A percentile compares a stretch with the other conserved stretches of the same genome.
Conservation (phyloP, 2,113 vertebrate species). For the Taxidea taxus region DNA sequence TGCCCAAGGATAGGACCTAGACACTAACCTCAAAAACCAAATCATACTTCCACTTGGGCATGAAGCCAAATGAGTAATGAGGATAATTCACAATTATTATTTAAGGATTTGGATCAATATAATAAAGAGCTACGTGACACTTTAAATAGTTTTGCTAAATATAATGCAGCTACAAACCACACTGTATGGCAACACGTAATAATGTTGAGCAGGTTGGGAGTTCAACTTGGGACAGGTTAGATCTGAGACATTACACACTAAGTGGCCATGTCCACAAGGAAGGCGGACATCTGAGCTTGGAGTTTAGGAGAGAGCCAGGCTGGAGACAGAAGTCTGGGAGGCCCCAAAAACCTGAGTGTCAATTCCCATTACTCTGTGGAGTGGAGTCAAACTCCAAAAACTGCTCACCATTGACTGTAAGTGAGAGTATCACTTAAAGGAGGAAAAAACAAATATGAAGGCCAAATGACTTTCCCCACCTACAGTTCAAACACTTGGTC, state of each 20-base stretch:
- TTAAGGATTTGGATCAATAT: neutral
- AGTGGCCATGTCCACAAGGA: neutral
- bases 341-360: neutral
- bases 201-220: neutral
- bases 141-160: neutral
- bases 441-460: neutral
- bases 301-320: neutral
- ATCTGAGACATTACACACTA: neutral
- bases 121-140: neutral
- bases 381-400: neutral
- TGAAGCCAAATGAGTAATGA: neutral
- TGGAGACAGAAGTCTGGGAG: neutral
- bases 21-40: neutral
- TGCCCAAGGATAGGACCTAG: neutral
- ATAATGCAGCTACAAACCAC: neutral
- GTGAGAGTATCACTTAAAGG: neutral
- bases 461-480: neutral
- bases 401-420: neutral
- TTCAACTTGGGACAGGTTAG: neutral
- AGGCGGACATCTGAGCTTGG: neutral
- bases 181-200: neutral
- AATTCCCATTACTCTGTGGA: neutral
- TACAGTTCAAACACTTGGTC: neutral
- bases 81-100: neutral
- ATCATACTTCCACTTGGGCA: neutral